A percentile compares a stretch with the other conserved stretches of the same genome.
Evolutionary conservation across 2,113 vertebrate genomes (phyloP).

Genomic region (Nycticryphes semicollaris): DNA sequence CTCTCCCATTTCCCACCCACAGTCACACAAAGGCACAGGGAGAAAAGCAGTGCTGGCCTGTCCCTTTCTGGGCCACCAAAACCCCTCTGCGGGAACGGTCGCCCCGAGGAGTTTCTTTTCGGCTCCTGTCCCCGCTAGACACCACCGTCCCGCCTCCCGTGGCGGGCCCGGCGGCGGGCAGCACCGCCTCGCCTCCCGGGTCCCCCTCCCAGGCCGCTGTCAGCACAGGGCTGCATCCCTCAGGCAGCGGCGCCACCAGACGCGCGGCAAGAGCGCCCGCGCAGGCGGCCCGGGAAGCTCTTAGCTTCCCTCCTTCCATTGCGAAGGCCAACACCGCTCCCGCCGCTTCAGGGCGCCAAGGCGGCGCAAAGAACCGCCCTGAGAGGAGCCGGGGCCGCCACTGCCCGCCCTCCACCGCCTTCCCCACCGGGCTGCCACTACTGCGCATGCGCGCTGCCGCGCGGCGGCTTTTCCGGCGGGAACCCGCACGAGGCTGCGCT

Average conservation of each 20-base stretch:
- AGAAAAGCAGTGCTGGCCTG: fast-evolving
- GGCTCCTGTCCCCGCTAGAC: neutral
- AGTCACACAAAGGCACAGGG: neutral
- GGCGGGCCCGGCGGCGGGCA: neutral
- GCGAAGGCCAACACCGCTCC: neutral
- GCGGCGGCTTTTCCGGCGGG: neutral
- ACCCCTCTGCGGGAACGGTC: fast-evolving
- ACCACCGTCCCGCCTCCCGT: fast-evolving
- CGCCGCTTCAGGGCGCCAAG: neutral
- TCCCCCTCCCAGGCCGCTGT: fast-evolving
- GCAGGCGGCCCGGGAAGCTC: neutral
- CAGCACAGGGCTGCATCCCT: neutral
- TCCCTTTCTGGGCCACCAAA: no score
- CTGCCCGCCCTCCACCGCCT: fast-evolving
- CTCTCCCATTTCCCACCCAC: fast-evolving
- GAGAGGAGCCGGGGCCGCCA: fast-evolving
- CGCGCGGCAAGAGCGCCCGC: neutral
- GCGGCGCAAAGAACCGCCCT: fast-evolving
- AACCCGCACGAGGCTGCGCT: fast-evolving
- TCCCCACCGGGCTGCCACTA: fast-evolving
- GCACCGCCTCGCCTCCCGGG: neutral
- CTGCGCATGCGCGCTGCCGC: neutral
- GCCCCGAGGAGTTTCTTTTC: no score
- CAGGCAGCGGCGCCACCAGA: no score
- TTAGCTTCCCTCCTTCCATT: neutral